These are phyloP conservation scores for Pseudococcus viburni DNA, from an alignment of 2,888 invertebrate genomes.

Conservation along the genomic window DNA sequence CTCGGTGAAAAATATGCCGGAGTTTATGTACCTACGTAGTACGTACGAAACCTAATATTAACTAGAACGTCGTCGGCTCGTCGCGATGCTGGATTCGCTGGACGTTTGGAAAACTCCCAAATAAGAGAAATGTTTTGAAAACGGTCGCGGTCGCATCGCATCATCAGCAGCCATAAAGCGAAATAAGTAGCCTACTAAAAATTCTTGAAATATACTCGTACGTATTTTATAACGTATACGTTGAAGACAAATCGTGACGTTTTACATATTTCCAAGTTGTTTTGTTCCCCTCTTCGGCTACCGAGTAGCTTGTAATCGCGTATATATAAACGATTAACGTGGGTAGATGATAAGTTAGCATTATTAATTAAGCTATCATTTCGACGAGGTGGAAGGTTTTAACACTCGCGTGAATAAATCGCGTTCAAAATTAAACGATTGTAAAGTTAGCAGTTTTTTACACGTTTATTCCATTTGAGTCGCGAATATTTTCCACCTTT, in stretches of 20 bases:
- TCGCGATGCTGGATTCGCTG: neutral
- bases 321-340: constrained; percentile 55
- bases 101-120: constrained; percentile 41
- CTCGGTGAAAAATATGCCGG: neutral
- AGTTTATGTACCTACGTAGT: neutral
- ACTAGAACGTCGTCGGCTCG: neutral
- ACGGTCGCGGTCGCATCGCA: neutral
- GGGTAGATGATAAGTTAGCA: constrained; percentile 50
- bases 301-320: constrained; percentile 51
- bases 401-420: constrained; percentile 33
- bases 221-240: neutral
- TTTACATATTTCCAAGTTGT: constrained; percentile 54
- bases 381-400: constrained; percentile 41
- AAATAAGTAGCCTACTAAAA: constrained; percentile 1
- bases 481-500: constrained; percentile 31
- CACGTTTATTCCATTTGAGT: constrained; percentile 40
- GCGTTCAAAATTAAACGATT: constrained; percentile 54
- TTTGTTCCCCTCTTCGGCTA: constrained; percentile 40
- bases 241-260: constrained; percentile 46
- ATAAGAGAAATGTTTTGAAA: constrained; percentile 28
- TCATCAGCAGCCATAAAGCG: neutral
- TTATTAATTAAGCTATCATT: constrained; percentile 57
- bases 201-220: constrained; percentile 13
- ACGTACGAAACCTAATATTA: neutral
- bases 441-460: neutral